These are phyloP conservation scores for Acanthopleura granulata DNA, from an alignment of 2,888 invertebrate genomes.

Conservation along the genomic window DNA sequence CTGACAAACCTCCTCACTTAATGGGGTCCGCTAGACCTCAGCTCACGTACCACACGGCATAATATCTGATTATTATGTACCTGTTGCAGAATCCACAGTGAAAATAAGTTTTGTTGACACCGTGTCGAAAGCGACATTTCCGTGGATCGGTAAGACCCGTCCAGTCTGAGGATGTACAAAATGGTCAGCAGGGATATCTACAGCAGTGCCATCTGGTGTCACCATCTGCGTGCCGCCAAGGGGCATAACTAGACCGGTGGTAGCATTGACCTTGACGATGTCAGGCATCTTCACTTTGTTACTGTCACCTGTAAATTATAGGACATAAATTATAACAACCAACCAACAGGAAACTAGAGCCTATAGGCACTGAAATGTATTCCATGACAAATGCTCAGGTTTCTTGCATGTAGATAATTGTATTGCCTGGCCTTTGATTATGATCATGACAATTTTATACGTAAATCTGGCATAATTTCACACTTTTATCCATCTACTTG, in stretches of 20 bases:
- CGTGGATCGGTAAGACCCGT: constrained; percentile 59
- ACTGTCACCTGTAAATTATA: constrained; percentile 35
- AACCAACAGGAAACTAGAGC: too few species aligned
- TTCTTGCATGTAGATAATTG: too few species aligned
- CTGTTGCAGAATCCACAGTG: constrained; percentile 62
- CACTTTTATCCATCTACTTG: too few species aligned
- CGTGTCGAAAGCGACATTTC: constrained; percentile 63
- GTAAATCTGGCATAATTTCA: too few species aligned
- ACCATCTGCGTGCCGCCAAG: constrained; percentile 54
- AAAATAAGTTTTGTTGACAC: constrained; percentile 57
- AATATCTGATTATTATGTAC: constrained; percentile 38
- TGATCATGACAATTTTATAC: too few species aligned
- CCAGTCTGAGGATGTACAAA: constrained; percentile 66
- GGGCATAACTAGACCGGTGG: constrained; percentile 59
- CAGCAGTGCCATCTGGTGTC: constrained; percentile 46
- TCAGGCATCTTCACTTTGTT: constrained; percentile 40
- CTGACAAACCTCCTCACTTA: too few species aligned
- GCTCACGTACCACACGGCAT: too few species aligned
- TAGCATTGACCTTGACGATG: constrained; percentile 46
- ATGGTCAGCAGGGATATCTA: constrained; percentile 49
- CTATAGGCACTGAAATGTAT: too few species aligned
- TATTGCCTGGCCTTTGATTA: too few species aligned
- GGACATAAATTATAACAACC: background rate
- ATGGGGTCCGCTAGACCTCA: too few species aligned
- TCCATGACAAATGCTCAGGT: too few species aligned